These are phyloP conservation scores for Muscicapa comitata DNA, from an alignment of 2,797 vertebrate species.

Conservation along the genomic window DNA sequence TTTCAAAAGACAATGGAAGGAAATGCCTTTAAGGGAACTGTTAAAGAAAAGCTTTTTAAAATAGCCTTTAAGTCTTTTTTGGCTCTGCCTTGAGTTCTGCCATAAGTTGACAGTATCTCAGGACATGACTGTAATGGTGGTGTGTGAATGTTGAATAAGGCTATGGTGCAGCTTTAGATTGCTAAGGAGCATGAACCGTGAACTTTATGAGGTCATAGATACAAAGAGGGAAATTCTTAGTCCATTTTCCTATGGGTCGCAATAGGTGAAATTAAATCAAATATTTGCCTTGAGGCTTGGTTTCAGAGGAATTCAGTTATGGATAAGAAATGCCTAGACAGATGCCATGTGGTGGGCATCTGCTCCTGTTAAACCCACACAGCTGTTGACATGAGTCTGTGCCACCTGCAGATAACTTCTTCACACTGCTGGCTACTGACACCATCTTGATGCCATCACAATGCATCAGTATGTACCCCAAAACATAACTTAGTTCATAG, in stretches of 20 bases:
- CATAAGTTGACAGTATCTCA: neutral
- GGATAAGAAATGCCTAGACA: neutral
- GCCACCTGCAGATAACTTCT: neutral
- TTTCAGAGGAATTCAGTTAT: neutral
- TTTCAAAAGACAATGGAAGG: slow-evolving; percentile 40
- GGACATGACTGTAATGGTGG: neutral
- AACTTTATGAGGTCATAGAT: neutral
- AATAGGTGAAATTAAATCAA: neutral
- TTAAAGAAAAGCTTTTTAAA: slow-evolving; percentile 45
- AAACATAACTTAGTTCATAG: neutral
- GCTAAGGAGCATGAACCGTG: neutral
- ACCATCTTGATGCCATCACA: neutral
- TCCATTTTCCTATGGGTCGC: neutral
- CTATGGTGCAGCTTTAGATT: neutral
- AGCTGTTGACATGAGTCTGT: neutral
- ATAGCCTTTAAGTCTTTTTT: neutral
- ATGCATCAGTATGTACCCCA: neutral
- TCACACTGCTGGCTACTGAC: neutral
- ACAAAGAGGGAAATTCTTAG: neutral
- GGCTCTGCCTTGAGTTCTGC: neutral
- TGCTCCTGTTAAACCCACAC: neutral
- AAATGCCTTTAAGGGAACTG: slow-evolving; percentile 14
- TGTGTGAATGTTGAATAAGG: neutral
- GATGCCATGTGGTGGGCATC: neutral
- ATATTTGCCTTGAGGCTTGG: neutral